These are phyloP conservation scores for Torymus aiolomorphi DNA, from an alignment of 2,888 invertebrate genomes.

Conservation along the genomic window DNA sequence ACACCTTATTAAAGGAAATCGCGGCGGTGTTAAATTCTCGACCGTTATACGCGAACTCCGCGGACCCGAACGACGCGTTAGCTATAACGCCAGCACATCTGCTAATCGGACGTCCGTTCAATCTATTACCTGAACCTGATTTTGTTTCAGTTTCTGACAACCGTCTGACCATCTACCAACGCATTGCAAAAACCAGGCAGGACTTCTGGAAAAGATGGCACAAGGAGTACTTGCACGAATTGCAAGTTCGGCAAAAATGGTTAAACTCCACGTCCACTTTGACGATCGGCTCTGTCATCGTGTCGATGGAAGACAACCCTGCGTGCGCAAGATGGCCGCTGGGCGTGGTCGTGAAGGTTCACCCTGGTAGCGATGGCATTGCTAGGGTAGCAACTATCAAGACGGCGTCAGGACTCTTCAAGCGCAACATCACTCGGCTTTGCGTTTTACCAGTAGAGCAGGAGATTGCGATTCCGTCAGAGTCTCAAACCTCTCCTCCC, in stretches of 20 bases:
- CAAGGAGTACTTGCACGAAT: constrained; percentile 60
- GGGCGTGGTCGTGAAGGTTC: constrained; percentile 57
- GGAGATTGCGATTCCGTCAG: too few relatives aligned
- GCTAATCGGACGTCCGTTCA: too few relatives aligned
- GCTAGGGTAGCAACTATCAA: not conserved
- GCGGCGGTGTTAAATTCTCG: constrained; percentile 55
- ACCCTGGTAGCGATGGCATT: constrained; percentile 58
- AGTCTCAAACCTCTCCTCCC: too few relatives aligned
- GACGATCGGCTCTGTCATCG: constrained; percentile 57
- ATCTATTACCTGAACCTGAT: too few relatives aligned
- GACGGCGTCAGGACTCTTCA: not conserved
- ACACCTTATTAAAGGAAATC: constrained; percentile 51
- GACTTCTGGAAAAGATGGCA: constrained; percentile 62
- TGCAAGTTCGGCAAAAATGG: constrained; percentile 64
- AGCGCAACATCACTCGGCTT: not conserved
- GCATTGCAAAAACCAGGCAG: constrained; percentile 59
- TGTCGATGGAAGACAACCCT: constrained; percentile 55
- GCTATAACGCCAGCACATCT: too few relatives aligned
- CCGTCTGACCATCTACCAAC: constrained; percentile 61
- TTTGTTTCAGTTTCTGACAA: constrained; percentile 55
- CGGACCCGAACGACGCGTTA: constrained; percentile 53
- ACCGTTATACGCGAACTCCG: constrained; percentile 41
- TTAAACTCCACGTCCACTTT: constrained; percentile 39
- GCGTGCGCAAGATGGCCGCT: constrained; percentile 60
- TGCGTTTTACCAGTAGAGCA: not conserved